Evolutionary conservation across 1,140 invertebrate species (phyloP).

Genomic region (Aplysia californica): DNA sequence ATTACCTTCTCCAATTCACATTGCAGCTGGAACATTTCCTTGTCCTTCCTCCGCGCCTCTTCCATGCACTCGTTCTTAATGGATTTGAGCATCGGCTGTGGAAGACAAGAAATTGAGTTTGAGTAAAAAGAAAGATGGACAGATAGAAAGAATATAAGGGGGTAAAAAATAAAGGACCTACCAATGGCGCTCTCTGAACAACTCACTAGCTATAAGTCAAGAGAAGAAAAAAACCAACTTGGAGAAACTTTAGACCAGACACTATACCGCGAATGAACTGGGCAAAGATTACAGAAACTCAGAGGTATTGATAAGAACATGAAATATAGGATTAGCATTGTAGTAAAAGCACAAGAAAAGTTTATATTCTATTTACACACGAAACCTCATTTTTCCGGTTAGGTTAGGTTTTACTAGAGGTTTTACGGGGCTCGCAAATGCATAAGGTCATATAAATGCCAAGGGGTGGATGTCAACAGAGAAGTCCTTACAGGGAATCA

Average conservation of each 20-base stretch:
- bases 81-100: conserved; percentile 43
- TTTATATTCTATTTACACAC: too few species aligned
- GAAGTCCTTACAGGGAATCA: too few species aligned
- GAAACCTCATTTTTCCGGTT: too few species aligned
- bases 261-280: background rate
- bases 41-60: conserved; percentile 29
- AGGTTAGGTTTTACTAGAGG: too few species aligned
- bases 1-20: conserved; percentile 45
- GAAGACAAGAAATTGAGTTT: background rate
- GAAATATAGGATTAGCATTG: too few species aligned
- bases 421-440: too few species aligned
- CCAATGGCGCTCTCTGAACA: background rate
- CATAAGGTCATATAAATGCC: too few species aligned
- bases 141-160: background rate
- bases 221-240: background rate
- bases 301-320: too few species aligned
- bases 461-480: too few species aligned
- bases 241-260: background rate
- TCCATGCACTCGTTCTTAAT: conserved; percentile 42
- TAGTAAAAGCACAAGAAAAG: too few species aligned
- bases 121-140: background rate
- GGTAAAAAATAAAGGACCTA: background rate
- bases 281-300: background rate
- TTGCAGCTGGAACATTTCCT: conserved; percentile 35
- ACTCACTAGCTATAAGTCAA: background rate